Conservation (phyloP, 30 jellyfish, hydroid and myxozoan genomes). For the Aurelia aurita region DNA sequence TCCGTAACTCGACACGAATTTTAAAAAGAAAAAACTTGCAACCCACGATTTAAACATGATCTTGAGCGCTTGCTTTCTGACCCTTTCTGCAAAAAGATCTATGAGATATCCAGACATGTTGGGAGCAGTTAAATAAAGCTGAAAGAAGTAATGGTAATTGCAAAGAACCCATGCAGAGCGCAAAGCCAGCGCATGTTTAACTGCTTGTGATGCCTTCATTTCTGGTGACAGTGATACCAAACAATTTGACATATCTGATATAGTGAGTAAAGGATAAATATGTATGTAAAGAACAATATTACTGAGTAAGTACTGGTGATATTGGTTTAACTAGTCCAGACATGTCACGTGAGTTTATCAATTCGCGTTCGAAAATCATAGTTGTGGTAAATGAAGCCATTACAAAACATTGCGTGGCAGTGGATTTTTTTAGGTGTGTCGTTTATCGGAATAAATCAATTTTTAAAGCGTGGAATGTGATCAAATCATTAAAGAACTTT, state of each 20-base stretch:
- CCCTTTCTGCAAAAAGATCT: conserved; percentile 97
- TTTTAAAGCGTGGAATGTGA: too few relatives aligned
- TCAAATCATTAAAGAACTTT: too few relatives aligned
- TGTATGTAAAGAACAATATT: not conserved
- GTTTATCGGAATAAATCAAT: too few relatives aligned
- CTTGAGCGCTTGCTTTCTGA: conserved; percentile 91
- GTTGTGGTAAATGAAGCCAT: too few relatives aligned
- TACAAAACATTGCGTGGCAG: too few relatives aligned
- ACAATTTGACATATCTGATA: conserved; percentile 89
- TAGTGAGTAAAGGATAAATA: conserved; percentile 30
- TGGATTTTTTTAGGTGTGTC: too few relatives aligned
- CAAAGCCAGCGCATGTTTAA: conserved; percentile 92
- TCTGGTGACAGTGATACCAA: conserved; percentile 88
- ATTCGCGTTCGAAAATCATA: too few relatives aligned
- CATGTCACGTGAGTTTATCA: too few relatives aligned
- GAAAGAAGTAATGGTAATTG: conserved; percentile 96
- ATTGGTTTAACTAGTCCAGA: too few relatives aligned
- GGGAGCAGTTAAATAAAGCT: conserved; percentile 96
- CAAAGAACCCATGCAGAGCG: conserved; percentile 99
- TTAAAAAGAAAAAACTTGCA: conserved; percentile 18
- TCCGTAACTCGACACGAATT: too few relatives aligned
- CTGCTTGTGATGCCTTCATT: conserved; percentile 86
- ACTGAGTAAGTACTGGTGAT: too few relatives aligned
- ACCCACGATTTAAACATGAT: conserved; percentile 96
- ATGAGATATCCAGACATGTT: conserved; percentile 97